phyloP scores from a whole-genome alignment of 2,113 vertebrate species.

The Balaeniceps rex region DNA sequence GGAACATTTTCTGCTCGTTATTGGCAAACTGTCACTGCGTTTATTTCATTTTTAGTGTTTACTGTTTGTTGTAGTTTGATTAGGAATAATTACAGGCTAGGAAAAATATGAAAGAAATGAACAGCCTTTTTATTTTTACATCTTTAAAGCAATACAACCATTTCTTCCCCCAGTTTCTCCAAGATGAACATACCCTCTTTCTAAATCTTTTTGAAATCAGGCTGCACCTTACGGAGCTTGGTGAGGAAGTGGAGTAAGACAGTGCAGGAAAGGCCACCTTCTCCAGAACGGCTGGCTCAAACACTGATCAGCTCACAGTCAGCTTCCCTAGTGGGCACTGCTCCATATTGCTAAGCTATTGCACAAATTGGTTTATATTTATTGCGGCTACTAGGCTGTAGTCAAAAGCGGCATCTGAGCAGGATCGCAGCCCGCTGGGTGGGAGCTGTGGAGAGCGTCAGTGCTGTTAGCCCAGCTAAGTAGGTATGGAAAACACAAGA shows the following conservation, averaged over 20 bases:
- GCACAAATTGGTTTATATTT: background rate
- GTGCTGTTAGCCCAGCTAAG: background rate
- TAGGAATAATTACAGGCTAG: conserved; percentile 77
- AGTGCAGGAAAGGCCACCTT: background rate
- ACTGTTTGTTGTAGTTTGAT: conserved; percentile 79
- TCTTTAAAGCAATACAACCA: conserved; percentile 42
- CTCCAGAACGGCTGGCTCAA: background rate
- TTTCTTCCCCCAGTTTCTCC: background rate
- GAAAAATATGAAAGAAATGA: conserved; percentile 70
- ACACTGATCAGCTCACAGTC: background rate
- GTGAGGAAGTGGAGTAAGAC: background rate
- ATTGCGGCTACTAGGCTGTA: background rate
- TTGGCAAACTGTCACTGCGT: conserved; percentile 78
- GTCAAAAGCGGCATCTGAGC: background rate
- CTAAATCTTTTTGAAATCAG: background rate
- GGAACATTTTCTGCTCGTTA: conserved; percentile 74
- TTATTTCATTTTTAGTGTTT: conserved; percentile 80
- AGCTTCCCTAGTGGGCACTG: background rate
- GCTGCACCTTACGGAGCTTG: background rate
- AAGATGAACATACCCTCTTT: background rate
- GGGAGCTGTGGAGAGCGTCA: background rate
- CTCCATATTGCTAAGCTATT: background rate
- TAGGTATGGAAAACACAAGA: background rate
- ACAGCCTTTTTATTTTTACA: conserved; percentile 45
- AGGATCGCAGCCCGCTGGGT: background rate